These are phyloP conservation scores for Miniopterus natalensis DNA, from an alignment of 2,113 vertebrate genomes.

Conservation along the genomic window DNA sequence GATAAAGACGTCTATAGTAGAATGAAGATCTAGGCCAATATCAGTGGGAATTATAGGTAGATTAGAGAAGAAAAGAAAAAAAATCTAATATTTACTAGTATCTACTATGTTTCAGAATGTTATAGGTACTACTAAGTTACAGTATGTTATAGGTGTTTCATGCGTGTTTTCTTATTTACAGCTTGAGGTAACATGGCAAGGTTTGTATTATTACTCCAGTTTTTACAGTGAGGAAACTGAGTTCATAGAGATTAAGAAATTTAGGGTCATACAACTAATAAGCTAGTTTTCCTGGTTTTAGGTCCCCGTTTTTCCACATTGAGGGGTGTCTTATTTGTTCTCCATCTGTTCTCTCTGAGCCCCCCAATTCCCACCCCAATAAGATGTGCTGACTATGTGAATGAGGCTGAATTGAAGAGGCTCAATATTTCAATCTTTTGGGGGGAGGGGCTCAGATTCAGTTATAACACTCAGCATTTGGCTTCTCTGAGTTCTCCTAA, in stretches of 20 bases:
- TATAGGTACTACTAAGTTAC: neutral
- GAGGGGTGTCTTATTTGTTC: neutral
- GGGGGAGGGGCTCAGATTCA: neutral
- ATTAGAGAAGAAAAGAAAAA: conserved; percentile 15
- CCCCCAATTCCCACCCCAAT: neutral
- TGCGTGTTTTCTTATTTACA: neutral
- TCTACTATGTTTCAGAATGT: neutral
- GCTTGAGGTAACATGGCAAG: neutral
- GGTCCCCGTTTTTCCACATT: neutral
- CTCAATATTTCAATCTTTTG: conserved; percentile 11
- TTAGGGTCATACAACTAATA: neutral
- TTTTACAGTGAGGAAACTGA: neutral
- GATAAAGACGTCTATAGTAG: neutral
- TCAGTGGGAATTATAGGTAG: neutral
- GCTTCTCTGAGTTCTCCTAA: neutral
- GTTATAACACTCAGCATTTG: neutral
- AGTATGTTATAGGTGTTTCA: neutral
- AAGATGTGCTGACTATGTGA: neutral
- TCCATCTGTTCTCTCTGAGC: neutral
- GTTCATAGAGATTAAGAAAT: neutral
- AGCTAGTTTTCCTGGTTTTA: neutral
- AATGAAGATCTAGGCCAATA: neutral
- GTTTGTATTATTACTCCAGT: neutral
- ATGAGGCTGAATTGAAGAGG: neutral
- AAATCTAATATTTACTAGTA: neutral